A percentile compares a stretch with the other conserved stretches of the same genome.
Evolutionary conservation across 1,140 invertebrate species (phyloP).

Genomic region (Conus ventricosus): DNA sequence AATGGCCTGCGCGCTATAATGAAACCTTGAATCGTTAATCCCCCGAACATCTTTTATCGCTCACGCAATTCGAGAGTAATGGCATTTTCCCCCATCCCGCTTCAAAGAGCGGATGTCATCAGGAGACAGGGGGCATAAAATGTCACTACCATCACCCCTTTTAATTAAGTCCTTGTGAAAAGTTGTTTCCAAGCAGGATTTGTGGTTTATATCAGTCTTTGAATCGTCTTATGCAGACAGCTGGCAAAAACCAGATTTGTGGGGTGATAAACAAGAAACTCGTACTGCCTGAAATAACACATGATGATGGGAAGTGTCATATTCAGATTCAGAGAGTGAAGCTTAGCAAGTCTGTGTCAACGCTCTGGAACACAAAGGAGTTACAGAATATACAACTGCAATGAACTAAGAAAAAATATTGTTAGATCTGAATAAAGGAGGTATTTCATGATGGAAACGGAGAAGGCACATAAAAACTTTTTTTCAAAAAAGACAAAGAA

Average conservation of each 20-base stretch:
- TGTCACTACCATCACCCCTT: neutral
- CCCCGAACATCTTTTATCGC: neutral
- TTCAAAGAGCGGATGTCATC: neutral
- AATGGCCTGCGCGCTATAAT: too few relatives aligned
- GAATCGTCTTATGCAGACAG: neutral
- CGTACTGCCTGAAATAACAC: too few relatives aligned
- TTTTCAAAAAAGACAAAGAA: too few relatives aligned
- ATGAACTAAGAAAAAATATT: too few relatives aligned
- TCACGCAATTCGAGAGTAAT: neutral
- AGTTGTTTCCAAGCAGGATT: neutral
- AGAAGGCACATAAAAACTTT: too few relatives aligned
- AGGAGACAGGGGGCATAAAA: neutral
- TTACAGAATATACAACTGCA: too few relatives aligned
- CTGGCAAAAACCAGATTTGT: neutral
- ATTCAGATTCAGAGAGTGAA: too few relatives aligned
- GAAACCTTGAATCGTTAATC: neutral
- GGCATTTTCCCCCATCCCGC: neutral
- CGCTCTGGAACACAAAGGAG: too few relatives aligned
- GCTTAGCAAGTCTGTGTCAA: too few relatives aligned
- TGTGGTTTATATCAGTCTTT: neutral
- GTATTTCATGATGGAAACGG: too few relatives aligned
- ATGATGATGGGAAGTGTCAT: too few relatives aligned
- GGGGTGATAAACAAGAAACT: neutral
- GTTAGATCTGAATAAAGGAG: too few relatives aligned
- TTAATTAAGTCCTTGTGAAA: neutral